These are phyloP conservation scores for Cynaeus angustus DNA, from an alignment of 2,888 invertebrate genomes.

Conservation along the genomic window DNA sequence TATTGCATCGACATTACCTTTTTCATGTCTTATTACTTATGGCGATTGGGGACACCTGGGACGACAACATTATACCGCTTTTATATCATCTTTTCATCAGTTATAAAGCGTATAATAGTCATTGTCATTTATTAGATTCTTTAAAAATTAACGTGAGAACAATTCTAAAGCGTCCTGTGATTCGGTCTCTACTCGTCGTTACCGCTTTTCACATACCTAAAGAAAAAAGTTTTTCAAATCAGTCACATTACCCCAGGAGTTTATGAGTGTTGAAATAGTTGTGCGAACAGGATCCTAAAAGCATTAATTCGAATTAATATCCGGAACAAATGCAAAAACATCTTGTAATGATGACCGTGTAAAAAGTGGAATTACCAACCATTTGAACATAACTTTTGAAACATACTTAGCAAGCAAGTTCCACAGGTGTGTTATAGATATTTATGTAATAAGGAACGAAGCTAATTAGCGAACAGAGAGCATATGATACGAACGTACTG, in stretches of 20 bases:
- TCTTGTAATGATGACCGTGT: conserved; percentile 29
- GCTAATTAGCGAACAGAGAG: conserved; percentile 43
- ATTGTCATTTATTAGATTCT: conserved; percentile 3
- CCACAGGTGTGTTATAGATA: conserved; percentile 43
- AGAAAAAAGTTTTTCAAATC: neutral
- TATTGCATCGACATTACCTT: too few relatives aligned
- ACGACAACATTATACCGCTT: neutral
- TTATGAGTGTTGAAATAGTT: conserved; percentile 18
- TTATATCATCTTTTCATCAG: neutral
- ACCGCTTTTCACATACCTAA: conserved; percentile 1
- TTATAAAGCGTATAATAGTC: neutral
- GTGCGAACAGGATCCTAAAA: conserved; percentile 22
- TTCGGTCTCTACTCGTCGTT: neutral
- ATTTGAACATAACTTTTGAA: conserved; percentile 32
- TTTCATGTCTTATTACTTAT: neutral
- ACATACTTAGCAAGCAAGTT: conserved; percentile 36
- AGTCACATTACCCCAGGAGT: neutral
- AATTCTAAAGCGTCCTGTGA: neutral
- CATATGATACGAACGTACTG: conserved; percentile 25
- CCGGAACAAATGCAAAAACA: conserved; percentile 40
- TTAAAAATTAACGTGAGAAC: conserved; percentile 4
- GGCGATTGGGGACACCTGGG: neutral
- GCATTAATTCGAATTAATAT: conserved; percentile 35
- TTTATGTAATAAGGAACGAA: conserved; percentile 45
- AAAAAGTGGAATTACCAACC: conserved; percentile 39